Percentiles rank a stretch among this genome's conserved stretches.
Conservation (phyloP, 2,797 vertebrate species). For the Schizothorax lantsangensis region DNA sequence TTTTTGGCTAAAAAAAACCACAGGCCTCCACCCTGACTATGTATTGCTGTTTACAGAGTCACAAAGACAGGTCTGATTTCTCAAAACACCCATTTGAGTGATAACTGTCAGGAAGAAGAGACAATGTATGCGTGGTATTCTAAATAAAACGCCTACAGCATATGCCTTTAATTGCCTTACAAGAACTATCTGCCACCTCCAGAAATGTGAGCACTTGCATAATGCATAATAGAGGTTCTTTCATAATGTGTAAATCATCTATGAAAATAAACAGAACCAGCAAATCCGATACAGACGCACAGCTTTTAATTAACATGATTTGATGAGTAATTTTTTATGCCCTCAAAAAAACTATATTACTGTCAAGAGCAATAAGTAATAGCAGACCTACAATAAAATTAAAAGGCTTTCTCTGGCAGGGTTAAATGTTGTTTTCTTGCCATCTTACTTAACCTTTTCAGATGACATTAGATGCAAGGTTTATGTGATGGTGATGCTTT, state of each 20-base stretch:
- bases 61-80: constrained; percentile 13
- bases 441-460: constrained; percentile 28
- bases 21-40: neutral
- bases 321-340: constrained; percentile 2
- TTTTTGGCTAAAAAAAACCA: neutral
- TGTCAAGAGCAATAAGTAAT: constrained; percentile 22
- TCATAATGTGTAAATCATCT: constrained; percentile 22
- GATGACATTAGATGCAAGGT: constrained; percentile 8
- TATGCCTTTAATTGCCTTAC: constrained; percentile 33
- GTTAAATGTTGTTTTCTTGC: neutral
- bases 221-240: constrained; percentile 22
- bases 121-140: constrained; percentile 9
- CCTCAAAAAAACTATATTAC: constrained; percentile 6
- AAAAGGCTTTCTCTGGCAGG: neutral
- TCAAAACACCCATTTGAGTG: constrained; percentile 9
- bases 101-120: constrained; percentile 2
- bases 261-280: constrained; percentile 32
- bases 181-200: constrained; percentile 41
- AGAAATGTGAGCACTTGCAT: constrained; percentile 39
- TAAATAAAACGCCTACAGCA: constrained; percentile 28
- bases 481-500: constrained; percentile 23
- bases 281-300: neutral
- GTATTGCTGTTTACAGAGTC: neutral
- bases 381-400: constrained; percentile 3
- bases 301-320: constrained; percentile 31